Evolutionary conservation across 1,140 invertebrate species (phyloP), one percentile per base, ranked within the genome.

Genomic region (Pseudoatta argentina): DNA sequence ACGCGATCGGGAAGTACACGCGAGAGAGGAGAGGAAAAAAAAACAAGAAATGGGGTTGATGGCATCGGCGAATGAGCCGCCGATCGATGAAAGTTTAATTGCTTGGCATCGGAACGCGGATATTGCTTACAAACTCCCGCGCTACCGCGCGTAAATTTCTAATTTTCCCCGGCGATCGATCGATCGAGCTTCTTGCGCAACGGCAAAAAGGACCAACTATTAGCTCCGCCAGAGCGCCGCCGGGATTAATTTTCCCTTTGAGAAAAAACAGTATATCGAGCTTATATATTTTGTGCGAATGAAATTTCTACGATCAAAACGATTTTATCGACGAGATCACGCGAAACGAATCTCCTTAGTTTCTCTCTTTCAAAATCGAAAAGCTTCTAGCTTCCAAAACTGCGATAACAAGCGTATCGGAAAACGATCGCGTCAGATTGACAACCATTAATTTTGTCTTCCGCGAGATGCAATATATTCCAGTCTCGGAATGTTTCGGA

Each of bases 1-100:
- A 61, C 57, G 44, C 79, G 69, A 82, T 30, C 55, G 55, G 12
- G n/a, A 27, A 82, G 53, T 10, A 12, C 66, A 16, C 67, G 48
- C 64, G 78, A 30, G 53, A 61, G 53, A 48, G 63, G 7, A 34
- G 27, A 27, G 27, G 2, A 27, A 27, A 16, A 12, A 71, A 48
- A 71, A 48, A 44, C 34, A 57, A 78, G 18, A 44, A 24, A 21
- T 4, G 30, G 27, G 66, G 69, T 83, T 73, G 79, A 75, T 69
- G 55, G 61, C 76, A 66, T 79, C 44, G 77, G 79, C 79, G 79
- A 83, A 83, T 83, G 79, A 83, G 69, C 69, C 69, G 14, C 16
- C 69, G 69, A 83, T 83, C 79, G 79, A 83, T 83, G 69, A 75
- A 83, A 83, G 79, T 83, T 83, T 83, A 83, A 83, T 83, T 83